A percentile compares a stretch with the other conserved stretches of the same genome.
These are phyloP conservation scores for Telmatherina bonti DNA, from an alignment of 2,797 vertebrate genomes.

Conservation along the genomic window DNA sequence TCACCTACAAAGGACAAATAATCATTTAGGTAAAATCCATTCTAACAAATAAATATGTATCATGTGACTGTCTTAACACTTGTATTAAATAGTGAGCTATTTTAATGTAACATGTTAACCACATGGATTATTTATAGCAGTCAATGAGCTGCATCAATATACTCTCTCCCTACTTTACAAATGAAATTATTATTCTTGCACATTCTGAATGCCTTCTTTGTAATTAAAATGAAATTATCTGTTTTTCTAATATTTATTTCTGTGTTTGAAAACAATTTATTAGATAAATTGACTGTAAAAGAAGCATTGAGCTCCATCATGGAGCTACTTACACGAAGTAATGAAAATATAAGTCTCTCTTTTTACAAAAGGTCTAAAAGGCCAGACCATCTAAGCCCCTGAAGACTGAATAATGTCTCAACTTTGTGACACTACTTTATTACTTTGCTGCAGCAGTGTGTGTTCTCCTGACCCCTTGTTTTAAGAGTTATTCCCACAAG, in stretches of 20 bases:
- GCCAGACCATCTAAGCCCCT: slow-evolving; percentile 34
- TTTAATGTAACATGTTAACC: slow-evolving; percentile 4
- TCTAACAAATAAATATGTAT: background rate
- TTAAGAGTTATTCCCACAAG: slow-evolving; percentile 68
- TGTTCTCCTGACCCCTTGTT: slow-evolving; percentile 52
- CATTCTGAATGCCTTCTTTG: background rate
- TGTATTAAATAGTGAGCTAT: background rate
- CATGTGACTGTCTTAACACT: background rate
- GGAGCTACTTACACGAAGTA: slow-evolving; percentile 51
- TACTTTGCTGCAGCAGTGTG: slow-evolving; percentile 51
- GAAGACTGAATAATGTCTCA: slow-evolving; percentile 51
- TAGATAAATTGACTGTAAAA: slow-evolving; percentile 32
- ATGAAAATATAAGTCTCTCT: slow-evolving; percentile 59
- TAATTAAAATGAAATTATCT: slow-evolving; percentile 11
- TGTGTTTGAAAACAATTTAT: slow-evolving; percentile 22
- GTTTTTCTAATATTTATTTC: slow-evolving; percentile 3
- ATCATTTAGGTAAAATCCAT: slow-evolving; percentile 3
- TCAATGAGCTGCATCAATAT: background rate
- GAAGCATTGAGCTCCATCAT: slow-evolving; percentile 9
- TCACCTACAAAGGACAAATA: slow-evolving; percentile 1
- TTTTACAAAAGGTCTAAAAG: slow-evolving; percentile 41
- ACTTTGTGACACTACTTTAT: slow-evolving; percentile 65
- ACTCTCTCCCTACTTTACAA: no score
- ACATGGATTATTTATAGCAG: background rate
- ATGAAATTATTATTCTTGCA: no score